These are phyloP conservation scores for Mesoligia furuncula DNA, from an alignment of 2,888 invertebrate genomes.

Conservation along the genomic window DNA sequence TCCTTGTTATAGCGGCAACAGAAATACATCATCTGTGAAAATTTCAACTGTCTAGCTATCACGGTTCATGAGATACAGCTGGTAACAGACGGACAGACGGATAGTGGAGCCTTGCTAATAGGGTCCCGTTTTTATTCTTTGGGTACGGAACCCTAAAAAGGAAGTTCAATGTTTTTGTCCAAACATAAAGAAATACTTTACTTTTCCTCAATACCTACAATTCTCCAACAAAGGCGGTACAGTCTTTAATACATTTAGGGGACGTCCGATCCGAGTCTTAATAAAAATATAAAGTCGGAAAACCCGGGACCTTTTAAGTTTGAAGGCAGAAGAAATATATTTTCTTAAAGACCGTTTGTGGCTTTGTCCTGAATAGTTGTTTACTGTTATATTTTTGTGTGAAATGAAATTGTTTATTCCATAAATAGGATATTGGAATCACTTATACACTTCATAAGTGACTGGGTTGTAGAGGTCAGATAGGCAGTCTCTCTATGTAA, in stretches of 20 bases:
- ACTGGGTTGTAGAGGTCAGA: no score
- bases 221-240: background rate
- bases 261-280: background rate
- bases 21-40: no score
- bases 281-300: slow-evolving; percentile 37
- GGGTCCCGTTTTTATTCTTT: no score
- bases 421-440: background rate
- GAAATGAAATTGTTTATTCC: background rate
- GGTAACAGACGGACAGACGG: no score
- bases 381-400: background rate
- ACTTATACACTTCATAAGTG: no score
- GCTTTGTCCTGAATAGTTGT: background rate
- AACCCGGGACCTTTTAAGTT: slow-evolving; percentile 5
- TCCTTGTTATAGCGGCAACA: no score
- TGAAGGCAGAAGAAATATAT: slow-evolving; percentile 1
- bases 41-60: no score
- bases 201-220: slow-evolving; percentile 44
- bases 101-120: no score
- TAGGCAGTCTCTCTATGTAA: no score
- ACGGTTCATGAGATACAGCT: no score
- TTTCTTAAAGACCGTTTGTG: background rate
- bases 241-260: slow-evolving; percentile 29
- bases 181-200: slow-evolving; percentile 2
- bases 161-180: background rate
- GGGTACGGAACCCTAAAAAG: no score